Conservation (phyloP, 2,888 invertebrate species). For the Drymonia ruficornis region DNA sequence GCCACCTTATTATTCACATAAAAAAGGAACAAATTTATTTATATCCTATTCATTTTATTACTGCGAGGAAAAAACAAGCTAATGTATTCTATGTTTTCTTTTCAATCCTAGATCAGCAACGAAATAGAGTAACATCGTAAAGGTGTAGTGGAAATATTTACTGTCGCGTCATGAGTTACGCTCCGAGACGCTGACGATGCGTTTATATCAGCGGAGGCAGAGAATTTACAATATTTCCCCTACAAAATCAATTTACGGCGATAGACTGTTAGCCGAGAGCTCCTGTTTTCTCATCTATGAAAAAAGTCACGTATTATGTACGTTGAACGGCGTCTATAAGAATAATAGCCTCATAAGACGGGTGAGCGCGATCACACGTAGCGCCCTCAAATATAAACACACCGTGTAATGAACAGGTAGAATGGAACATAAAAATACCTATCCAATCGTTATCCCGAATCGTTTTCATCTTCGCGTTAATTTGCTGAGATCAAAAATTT, state of each 20-base stretch:
- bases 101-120: not conserved
- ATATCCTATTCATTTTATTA: not conserved
- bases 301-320: slow-evolving; percentile 76
- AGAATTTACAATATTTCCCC: slow-evolving; percentile 75
- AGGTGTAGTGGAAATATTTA: slow-evolving; percentile 41
- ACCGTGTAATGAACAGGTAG: slow-evolving; percentile 1
- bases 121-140: slow-evolving; percentile 14
- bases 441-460: slow-evolving; percentile 27
- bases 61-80: not conserved
- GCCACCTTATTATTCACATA: too few relatives aligned
- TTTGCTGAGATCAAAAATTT: slow-evolving; percentile 32
- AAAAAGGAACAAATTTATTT: not conserved
- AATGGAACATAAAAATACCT: slow-evolving; percentile 17
- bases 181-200: slow-evolving; percentile 51
- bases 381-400: slow-evolving; percentile 26
- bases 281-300: slow-evolving; percentile 58
- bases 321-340: slow-evolving; percentile 55
- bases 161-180: slow-evolving; percentile 39
- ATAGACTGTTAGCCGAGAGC: slow-evolving; percentile 62
- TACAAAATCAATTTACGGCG: slow-evolving; percentile 73
- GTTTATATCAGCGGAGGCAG: slow-evolving; percentile 46
- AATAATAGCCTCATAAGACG: slow-evolving; percentile 57
- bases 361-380: slow-evolving; percentile 47
- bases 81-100: not conserved
- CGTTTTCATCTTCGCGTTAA: slow-evolving; percentile 34